A percentile compares a stretch with the other conserved stretches of the same genome.
Conservation (phyloP, 2,797 vertebrate species). For the Arctocebus calabarensis region DNA sequence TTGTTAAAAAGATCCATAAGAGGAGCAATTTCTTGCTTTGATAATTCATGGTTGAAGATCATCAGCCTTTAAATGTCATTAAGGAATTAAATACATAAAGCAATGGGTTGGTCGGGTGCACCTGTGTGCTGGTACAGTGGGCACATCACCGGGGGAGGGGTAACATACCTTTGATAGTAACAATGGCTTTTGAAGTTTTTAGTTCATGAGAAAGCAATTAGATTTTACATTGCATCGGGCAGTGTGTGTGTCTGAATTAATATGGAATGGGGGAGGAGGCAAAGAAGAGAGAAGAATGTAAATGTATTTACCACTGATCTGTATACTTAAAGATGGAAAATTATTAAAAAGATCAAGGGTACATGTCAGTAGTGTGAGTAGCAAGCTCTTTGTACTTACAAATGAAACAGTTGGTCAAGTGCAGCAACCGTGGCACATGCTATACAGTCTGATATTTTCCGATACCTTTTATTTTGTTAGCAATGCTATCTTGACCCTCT, state of each 20-base stretch:
- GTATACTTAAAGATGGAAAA: not conserved
- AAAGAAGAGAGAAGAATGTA: not conserved
- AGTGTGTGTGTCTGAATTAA: not conserved
- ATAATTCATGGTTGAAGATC: not conserved
- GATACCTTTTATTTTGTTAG: not conserved
- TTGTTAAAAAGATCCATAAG: not conserved
- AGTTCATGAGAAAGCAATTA: not conserved
- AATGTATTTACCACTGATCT: not conserved
- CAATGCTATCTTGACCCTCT: not conserved
- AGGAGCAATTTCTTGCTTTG: slow-evolving; percentile 11
- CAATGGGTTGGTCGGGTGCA: not conserved
- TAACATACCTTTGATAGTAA: not conserved
- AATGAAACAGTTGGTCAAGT: not conserved
- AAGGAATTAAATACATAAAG: not conserved
- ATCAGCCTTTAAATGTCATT: not conserved
- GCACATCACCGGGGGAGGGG: not conserved
- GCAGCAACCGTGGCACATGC: not conserved
- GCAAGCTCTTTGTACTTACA: not conserved
- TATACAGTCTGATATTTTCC: not conserved
- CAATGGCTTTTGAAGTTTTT: not conserved
- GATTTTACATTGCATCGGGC: not conserved
- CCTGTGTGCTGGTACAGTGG: not conserved
- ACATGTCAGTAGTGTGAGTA: not conserved
- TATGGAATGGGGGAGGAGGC: not conserved
- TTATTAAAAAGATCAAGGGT: not conserved